These are phyloP conservation scores for Austrofundulus limnaeus DNA, from an alignment of 2,113 vertebrate genomes.

Conservation along the genomic window DNA sequence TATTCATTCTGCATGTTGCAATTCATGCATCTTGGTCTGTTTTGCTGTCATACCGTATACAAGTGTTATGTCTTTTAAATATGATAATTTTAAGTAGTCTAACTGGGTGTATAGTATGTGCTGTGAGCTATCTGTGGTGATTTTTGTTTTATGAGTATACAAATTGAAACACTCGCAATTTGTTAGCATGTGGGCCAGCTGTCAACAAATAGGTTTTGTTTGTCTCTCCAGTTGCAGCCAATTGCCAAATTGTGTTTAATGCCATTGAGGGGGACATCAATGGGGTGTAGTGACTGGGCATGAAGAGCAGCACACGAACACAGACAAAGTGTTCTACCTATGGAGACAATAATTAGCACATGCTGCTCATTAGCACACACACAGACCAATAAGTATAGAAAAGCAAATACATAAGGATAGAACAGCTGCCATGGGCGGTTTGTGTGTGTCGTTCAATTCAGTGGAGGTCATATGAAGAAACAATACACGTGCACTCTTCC, in stretches of 20 bases:
- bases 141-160: too few species aligned
- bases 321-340: conserved; percentile 51
- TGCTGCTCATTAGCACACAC: conserved; percentile 88
- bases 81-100: too few species aligned
- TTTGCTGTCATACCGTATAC: too few species aligned
- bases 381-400: conserved; percentile 40
- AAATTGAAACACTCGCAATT: background rate
- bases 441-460: conserved; percentile 50
- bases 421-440: conserved; percentile 80
- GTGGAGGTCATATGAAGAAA: conserved; percentile 20
- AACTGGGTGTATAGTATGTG: too few species aligned
- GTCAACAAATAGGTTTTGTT: conserved; percentile 51
- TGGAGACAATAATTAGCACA: conserved; percentile 89
- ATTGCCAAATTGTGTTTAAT: conserved; percentile 66
- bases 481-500: background rate
- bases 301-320: conserved; percentile 66
- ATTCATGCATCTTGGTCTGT: too few species aligned
- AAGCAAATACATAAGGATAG: conserved; percentile 20
- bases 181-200: conserved; percentile 65
- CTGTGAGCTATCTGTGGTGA: too few species aligned
- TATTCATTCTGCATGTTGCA: too few species aligned
- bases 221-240: conserved; percentile 58
- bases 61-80: too few species aligned
- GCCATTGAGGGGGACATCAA: conserved; percentile 61
- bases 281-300: conserved; percentile 73